A percentile compares a stretch with the other conserved stretches of the same genome.
Conservation (phyloP, 2,797 vertebrate genomes). For the Sebastes alutus region DNA sequence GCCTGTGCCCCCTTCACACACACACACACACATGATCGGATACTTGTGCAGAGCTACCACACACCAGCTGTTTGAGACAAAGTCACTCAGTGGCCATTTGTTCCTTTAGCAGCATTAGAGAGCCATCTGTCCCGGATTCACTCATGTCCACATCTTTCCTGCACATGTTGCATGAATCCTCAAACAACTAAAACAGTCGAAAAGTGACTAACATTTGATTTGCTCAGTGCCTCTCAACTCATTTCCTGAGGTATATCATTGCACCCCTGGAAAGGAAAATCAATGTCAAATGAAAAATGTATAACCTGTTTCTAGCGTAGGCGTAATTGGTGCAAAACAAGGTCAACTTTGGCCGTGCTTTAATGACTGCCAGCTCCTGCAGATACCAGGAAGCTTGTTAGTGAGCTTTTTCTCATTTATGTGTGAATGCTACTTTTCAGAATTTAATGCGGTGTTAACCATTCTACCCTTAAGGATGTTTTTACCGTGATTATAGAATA, state of each 20-base stretch:
- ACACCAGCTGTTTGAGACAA: conserved; percentile 66
- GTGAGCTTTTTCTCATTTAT: background rate
- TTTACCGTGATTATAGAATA: background rate
- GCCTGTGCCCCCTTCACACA: background rate
- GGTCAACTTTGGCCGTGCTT: background rate
- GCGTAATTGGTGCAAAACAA: conserved; percentile 21
- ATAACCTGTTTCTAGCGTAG: background rate
- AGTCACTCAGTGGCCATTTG: conserved; percentile 64
- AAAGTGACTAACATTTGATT: background rate
- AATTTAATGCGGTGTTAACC: background rate
- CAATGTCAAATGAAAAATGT: conserved; percentile 24
- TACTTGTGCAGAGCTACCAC: conserved; percentile 30
- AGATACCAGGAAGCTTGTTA: conserved; percentile 10
- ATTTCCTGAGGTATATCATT: background rate
- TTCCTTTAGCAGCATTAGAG: conserved; percentile 56
- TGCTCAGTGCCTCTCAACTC: background rate
- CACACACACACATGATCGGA: conserved; percentile 8
- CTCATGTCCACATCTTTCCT: conserved; percentile 25
- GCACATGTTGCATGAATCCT: conserved; percentile 16
- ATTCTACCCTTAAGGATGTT: background rate
- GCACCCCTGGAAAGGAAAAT: background rate
- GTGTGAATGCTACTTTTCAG: background rate
- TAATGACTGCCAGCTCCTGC: conserved; percentile 5
- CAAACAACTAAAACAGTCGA: conserved; percentile 2
- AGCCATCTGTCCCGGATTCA: conserved; percentile 61